Evolutionary conservation across 2,797 vertebrate genomes (phyloP).

Genomic region (Vespertilio murinus): DNA sequence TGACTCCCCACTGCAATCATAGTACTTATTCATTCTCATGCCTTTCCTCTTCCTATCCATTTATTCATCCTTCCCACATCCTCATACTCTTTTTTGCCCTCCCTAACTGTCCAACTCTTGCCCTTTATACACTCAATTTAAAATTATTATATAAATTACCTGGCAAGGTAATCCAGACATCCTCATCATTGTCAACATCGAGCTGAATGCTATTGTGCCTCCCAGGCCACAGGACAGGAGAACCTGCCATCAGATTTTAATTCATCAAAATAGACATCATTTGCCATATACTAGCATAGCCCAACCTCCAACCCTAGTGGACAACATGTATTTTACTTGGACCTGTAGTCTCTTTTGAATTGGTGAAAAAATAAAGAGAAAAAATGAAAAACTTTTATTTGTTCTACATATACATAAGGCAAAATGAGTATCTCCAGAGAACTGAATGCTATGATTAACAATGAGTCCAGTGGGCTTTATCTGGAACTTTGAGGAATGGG

Average conservation of each 20-base stretch:
- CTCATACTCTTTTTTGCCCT: background rate
- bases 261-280: background rate
- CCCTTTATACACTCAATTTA: background rate
- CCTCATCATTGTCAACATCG: background rate
- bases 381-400: background rate
- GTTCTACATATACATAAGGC: background rate
- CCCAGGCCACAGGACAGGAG: background rate
- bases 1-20: background rate
- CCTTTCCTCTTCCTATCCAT: background rate
- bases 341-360: background rate
- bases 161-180: background rate
- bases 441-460: background rate
- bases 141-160: background rate
- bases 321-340: background rate
- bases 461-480: background rate
- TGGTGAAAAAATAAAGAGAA: background rate
- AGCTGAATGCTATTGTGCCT: background rate
- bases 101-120: background rate
- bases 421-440: constrained; percentile 1
- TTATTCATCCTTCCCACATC: background rate
- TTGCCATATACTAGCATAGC: background rate
- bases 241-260: background rate
- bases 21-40: background rate
- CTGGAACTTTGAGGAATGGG: background rate
- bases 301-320: background rate